Conservation (phyloP, 1,140 invertebrate genomes). For the Drosophila kikkawai region DNA sequence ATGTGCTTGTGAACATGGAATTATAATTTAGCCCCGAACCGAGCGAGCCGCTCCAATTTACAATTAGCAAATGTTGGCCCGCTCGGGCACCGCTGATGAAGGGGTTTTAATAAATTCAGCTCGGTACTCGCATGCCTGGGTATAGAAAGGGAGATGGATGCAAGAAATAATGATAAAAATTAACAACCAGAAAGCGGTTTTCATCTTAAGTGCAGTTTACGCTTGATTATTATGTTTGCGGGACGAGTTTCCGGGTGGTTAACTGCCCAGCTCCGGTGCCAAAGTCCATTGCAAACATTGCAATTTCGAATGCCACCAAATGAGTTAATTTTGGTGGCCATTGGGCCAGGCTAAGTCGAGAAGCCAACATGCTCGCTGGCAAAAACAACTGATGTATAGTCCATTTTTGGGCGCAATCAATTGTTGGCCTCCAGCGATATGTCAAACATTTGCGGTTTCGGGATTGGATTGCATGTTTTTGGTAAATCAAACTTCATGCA, state of each 20-base stretch:
- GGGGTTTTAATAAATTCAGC: slow-evolving; percentile 67
- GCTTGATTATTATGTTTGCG: slow-evolving; percentile 73
- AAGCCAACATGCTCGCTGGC: slow-evolving; percentile 22
- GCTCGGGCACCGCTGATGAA: slow-evolving; percentile 15
- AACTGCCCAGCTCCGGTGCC: slow-evolving; percentile 24
- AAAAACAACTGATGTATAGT: slow-evolving; percentile 13
- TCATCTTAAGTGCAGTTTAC: slow-evolving; percentile 77
- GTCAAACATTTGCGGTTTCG: slow-evolving; percentile 33
- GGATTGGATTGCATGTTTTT: slow-evolving; percentile 27
- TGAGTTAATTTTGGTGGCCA: slow-evolving; percentile 39
- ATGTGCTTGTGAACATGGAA: slow-evolving; percentile 85
- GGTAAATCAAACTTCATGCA: slow-evolving; percentile 32
- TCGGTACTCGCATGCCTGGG: slow-evolving; percentile 35
- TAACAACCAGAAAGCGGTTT: slow-evolving; percentile 60
- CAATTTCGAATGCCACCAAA: slow-evolving; percentile 14
- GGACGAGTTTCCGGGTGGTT: slow-evolving; percentile 70
- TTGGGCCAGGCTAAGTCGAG: slow-evolving; percentile 13
- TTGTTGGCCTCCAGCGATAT: slow-evolving; percentile 36
- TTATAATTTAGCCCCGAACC: slow-evolving; percentile 71
- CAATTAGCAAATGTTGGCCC: slow-evolving; percentile 67
- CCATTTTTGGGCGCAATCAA: slow-evolving; percentile 21
- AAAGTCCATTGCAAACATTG: slow-evolving; percentile 9
- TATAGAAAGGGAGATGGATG: slow-evolving; percentile 10
- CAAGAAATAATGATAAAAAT: slow-evolving; percentile 47
- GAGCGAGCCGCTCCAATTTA: slow-evolving; percentile 66